Conservation (phyloP, 2,113 vertebrate species). For the Ophthalmolycus amberensis region DNA sequence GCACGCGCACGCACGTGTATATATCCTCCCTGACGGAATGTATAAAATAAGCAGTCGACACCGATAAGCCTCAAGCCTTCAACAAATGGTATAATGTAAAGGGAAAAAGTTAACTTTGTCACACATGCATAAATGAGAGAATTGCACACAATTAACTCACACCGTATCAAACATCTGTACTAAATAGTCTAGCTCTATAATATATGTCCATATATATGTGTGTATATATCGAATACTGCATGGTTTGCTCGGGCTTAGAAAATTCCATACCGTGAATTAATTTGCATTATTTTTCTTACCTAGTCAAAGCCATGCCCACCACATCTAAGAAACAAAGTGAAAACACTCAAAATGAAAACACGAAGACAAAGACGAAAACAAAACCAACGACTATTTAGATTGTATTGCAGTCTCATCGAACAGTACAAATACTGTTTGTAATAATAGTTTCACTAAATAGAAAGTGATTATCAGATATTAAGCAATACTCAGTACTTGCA, state of each 20-base stretch:
- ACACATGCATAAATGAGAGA: constrained; percentile 99
- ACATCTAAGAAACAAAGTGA: constrained; percentile 84
- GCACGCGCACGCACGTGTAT: too few relatives aligned
- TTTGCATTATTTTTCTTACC: constrained; percentile 89
- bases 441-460: constrained; percentile 89
- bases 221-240: constrained; percentile 96
- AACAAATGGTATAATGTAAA: constrained; percentile 92
- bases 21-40: constrained; percentile 99
- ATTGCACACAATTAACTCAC: constrained; percentile 99
- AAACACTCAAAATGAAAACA: constrained; percentile 83
- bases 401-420: constrained; percentile 95
- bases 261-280: constrained; percentile 91
- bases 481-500: constrained; percentile 92
- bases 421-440: constrained; percentile 92
- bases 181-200: constrained; percentile 95
- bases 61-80: constrained; percentile 89
- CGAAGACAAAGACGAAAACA: constrained; percentile 83
- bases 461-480: constrained; percentile 94
- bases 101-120: constrained; percentile 90
- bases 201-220: constrained; percentile 81
- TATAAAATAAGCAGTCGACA: constrained; percentile 99
- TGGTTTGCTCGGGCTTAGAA: constrained; percentile 95
- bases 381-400: constrained; percentile 88
- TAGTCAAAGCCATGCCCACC: constrained; percentile 94
- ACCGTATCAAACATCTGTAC: constrained; percentile 98